phyloP scores from a whole-genome alignment of 64 coral and sea anemone genomes.

The Acropora tenuis region DNA sequence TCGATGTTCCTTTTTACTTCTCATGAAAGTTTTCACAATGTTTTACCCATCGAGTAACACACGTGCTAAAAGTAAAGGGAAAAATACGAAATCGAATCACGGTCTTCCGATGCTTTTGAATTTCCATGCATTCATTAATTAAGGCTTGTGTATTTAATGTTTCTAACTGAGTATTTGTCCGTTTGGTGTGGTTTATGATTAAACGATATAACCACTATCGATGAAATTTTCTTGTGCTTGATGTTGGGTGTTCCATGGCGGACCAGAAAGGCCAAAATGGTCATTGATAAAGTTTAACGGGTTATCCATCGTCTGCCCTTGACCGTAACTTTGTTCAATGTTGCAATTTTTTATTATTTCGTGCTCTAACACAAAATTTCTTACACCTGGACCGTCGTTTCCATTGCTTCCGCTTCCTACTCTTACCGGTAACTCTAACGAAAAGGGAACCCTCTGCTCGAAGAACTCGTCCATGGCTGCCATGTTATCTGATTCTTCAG shows the following conservation, averaged over 20 bases:
- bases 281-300: background rate
- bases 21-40: background rate
- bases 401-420: background rate
- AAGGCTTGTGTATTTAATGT: background rate
- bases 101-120: no score
- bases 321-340: constrained; percentile 10
- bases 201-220: constrained; percentile 12
- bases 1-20: background rate
- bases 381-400: background rate
- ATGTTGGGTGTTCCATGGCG: background rate
- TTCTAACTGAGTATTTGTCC: background rate
- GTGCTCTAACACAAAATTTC: background rate
- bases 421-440: background rate
- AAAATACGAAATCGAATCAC: background rate
- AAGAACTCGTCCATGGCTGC: constrained; percentile 57
- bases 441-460: constrained; percentile 62
- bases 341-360: background rate
- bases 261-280: background rate
- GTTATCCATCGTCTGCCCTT: background rate
- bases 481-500: constrained; percentile 55
- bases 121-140: no score
- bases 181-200: constrained; percentile 6
- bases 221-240: background rate
- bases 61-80: background rate
- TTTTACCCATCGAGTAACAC: background rate